Conservation (phyloP, 2,113 vertebrate genomes). For the Muntiacus muntjak region DNA sequence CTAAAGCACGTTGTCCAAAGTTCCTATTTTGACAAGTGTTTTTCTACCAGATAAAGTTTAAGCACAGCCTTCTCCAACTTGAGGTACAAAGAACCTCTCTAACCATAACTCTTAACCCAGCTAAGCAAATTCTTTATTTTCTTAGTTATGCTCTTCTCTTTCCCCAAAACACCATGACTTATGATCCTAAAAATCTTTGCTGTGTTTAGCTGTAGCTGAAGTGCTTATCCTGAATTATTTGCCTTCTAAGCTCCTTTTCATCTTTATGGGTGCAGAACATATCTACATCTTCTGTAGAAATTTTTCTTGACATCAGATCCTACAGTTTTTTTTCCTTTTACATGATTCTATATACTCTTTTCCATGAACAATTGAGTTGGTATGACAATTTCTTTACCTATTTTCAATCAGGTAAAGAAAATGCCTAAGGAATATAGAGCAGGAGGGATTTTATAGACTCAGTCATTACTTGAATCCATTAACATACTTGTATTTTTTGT, state of each 20-base stretch:
- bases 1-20: background rate
- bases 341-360: background rate
- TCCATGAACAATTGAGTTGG: background rate
- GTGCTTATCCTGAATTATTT: background rate
- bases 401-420: background rate
- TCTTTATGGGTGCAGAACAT: background rate
- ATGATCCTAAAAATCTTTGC: background rate
- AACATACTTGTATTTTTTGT: background rate
- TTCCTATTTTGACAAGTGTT: background rate
- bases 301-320: background rate
- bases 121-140: background rate
- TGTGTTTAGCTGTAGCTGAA: background rate
- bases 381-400: background rate
- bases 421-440: background rate
- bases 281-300: background rate
- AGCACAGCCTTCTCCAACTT: background rate
- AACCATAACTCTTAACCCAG: background rate
- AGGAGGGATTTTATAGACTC: background rate
- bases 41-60: background rate
- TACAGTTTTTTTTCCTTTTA: background rate
- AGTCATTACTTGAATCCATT: background rate
- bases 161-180: background rate
- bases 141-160: background rate
- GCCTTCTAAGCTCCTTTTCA: background rate
- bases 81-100: background rate